phyloP scores from a whole-genome alignment of 1,140 invertebrate genomes.

The Trichonephila inaurata region DNA sequence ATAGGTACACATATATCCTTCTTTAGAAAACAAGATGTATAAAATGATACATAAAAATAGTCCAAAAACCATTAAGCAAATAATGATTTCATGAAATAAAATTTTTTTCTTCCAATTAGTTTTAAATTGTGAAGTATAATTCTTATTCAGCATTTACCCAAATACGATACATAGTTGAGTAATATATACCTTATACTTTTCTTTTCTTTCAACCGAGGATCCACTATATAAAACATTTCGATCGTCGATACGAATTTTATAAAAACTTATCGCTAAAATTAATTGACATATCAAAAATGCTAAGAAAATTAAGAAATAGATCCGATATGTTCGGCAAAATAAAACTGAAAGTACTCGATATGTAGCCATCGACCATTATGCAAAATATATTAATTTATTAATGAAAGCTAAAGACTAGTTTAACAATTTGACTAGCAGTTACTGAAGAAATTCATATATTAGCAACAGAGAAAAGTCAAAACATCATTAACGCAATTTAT shows the following conservation, averaged over 20 bases:
- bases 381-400: conserved; percentile 52
- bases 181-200: conserved; percentile 33
- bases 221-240: conserved; percentile 30
- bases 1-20: too few species aligned
- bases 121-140: too few species aligned
- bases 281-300: conserved; percentile 72
- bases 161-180: too few species aligned
- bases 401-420: conserved; percentile 16
- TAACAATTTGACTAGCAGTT: conserved; percentile 38
- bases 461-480: conserved; percentile 41
- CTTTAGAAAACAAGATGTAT: too few species aligned
- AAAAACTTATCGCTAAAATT: conserved; percentile 71
- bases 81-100: too few species aligned
- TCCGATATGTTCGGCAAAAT: conserved; percentile 70
- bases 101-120: too few species aligned
- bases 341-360: conserved; percentile 73
- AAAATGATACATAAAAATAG: too few species aligned
- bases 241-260: conserved; percentile 70
- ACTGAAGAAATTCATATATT: background rate
- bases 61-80: too few species aligned
- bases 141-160: too few species aligned
- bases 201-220: conserved; percentile 19
- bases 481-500: conserved; percentile 19
- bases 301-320: conserved; percentile 68
- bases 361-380: conserved; percentile 75